Evolutionary conservation across 2,888 invertebrate genomes (phyloP).

Genomic region (Orthonevra nobilis): DNA sequence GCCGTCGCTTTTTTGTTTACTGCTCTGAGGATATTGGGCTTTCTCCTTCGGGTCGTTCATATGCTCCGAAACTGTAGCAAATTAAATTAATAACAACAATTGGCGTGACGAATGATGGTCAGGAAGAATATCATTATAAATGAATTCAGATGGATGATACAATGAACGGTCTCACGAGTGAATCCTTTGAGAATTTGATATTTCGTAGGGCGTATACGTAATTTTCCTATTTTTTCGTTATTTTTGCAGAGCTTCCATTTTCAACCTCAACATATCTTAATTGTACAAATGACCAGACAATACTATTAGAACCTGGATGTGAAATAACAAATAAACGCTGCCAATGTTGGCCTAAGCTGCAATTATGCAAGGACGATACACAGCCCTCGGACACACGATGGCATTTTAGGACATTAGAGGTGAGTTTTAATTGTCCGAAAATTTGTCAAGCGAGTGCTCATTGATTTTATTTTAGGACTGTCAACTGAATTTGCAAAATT

Average conservation of each 20-base stretch:
- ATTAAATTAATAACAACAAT: conserved; percentile 21
- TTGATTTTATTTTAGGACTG: conserved; percentile 75
- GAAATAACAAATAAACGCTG: conserved; percentile 80
- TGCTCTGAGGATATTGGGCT: not conserved
- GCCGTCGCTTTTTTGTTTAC: conserved; percentile 16
- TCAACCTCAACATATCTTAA: conserved; percentile 74
- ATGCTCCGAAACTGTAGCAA: conserved; percentile 1
- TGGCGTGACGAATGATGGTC: conserved; percentile 9
- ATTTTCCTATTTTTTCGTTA: conserved; percentile 30
- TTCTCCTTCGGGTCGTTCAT: conserved; percentile 4
- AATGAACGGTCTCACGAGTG: conserved; percentile 27
- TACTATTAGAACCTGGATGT: conserved; percentile 78
- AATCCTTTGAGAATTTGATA: not conserved
- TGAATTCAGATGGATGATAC: conserved; percentile 23
- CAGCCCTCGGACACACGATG: conserved; percentile 77
- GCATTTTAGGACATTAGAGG: conserved; percentile 79
- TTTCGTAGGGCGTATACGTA: conserved; percentile 34
- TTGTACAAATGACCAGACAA: conserved; percentile 78
- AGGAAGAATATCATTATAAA: not conserved
- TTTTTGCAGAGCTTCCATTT: conserved; percentile 77
- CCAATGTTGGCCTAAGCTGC: conserved; percentile 79
- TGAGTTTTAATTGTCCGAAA: conserved; percentile 57
- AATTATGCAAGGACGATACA: conserved; percentile 76
- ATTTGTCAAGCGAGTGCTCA: too few relatives aligned
- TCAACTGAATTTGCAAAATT: conserved; percentile 80